A percentile compares a stretch with the other conserved stretches of the same genome.
phyloP scores from a whole-genome alignment of 2,888 invertebrate genomes.

The Callyntrura guangdongensis region DNA sequence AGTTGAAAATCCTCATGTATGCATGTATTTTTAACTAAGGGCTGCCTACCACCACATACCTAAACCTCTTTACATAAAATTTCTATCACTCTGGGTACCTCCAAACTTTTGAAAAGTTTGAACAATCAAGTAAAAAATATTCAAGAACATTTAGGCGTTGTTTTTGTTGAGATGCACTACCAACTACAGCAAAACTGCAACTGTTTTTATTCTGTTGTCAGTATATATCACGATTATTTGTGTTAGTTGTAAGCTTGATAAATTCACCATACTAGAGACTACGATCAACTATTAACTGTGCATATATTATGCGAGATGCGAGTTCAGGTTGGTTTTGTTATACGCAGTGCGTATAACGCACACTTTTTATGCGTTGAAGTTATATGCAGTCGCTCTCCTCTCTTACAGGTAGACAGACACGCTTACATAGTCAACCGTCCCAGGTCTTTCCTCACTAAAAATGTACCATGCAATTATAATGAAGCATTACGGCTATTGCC shows the following conservation, averaged over 20 bases:
- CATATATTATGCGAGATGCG: too few relatives aligned
- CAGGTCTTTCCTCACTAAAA: too few relatives aligned
- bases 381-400: too few relatives aligned
- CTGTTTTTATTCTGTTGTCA: background rate
- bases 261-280: too few relatives aligned
- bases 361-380: too few relatives aligned
- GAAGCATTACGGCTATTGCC: too few relatives aligned
- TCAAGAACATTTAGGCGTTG: constrained; percentile 75
- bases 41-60: background rate
- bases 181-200: constrained; percentile 21
- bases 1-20: background rate
- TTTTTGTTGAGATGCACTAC: constrained; percentile 64
- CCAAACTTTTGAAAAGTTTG: background rate
- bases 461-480: too few relatives aligned
- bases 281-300: too few relatives aligned
- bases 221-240: background rate
- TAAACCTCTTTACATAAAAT: background rate
- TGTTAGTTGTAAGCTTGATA: background rate
- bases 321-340: too few relatives aligned
- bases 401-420: too few relatives aligned
- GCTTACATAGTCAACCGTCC: too few relatives aligned
- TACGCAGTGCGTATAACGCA: too few relatives aligned
- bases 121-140: constrained; percentile 47
- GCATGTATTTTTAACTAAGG: background rate
- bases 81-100: background rate